Base-by-base conservation (phyloP, 1,140 invertebrate species). In the Nylanderia fulva region DNA sequence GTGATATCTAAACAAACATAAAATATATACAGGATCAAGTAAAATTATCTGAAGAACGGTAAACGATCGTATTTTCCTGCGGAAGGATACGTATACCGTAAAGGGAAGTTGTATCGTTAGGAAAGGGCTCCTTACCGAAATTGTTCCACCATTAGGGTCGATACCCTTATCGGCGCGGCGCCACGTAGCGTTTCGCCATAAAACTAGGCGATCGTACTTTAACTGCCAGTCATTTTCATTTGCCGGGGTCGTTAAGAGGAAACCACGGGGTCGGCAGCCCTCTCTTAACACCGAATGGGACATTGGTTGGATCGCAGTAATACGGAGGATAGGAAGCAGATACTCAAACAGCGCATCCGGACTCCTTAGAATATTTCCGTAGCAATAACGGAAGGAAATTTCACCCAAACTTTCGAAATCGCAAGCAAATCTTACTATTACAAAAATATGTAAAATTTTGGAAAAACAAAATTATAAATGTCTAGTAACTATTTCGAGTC, bases 151-250 rank as follows among this genome's bases (percentile, higher is more conserved):
- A 42, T 13, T 42, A 89, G 88, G 72, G 84, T 84, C 87, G 88
- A 90, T 90, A 90, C 45, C 79, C 90, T 88, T 91, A 92, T 91
- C 91, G 29, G 15, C 29, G 83, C 85, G 45, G 68, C 68, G 69
- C 42, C 86, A 91, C 89, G 88, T 91, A 88, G 71, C 69, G 77
- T 74, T 61, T 82, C 63, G 39, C 80, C 87, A 80, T 92, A 93
- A 93, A 91, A 90, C 86, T 84, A 58, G 84, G 82, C 86, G 86
- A 93, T 92, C 79, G 82, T 87, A 86, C 91, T 92, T 92, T 90
- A 93, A 92, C 87, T 90, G 84, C 79, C 87, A 90, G 89, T 90
- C 91, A 91, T 90, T 90, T 87, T 93, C 91, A 92, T 93, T 91
- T 92, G 87, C 88, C 76, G 75, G 82, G 85, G 83, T 93, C 91